Evolutionary conservation across 2,888 invertebrate genomes (phyloP), one percentile per base, ranked within the genome.

Genomic region (Heterodera filipjevi): DNA sequence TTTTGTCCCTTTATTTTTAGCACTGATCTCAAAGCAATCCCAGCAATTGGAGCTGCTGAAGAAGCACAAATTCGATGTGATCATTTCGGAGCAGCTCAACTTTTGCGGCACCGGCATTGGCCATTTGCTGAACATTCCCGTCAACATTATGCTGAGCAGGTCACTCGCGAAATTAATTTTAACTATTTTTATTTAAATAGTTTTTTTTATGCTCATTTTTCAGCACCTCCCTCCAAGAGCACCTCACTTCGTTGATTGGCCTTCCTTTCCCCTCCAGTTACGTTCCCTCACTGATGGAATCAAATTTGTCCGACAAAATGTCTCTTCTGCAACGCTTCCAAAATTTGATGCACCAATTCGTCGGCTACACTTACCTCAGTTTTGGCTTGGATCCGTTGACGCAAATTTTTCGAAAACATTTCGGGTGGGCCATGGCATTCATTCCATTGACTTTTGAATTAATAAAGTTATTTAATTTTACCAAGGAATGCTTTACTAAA

Each of bases 111-210:
- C 64, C 19, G 79, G 71, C 35, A 39, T 85, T 66, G 82, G 82
- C 10, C 82, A 84, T 39, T 33, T 81, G 49, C 66, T 85, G 30
- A 81, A 79, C 14, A 84, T 85, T 33, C 83, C 82, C 66, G 81
- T 81, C 19, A 76, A 83, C 46, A 85, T 85, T 27, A 81, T 83
- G 82, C 71, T 84, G 46, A 80, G 83, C 14, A 85, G 84, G 85
- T 84, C 19, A 1, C 5, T n/a, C 35, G 14, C n/a, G 12, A 27
- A 53, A 49, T 16, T 74, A 22, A n/a, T 14, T 64, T n/a, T 10
- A 14, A 39, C 14, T 53, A 44, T 53, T 68, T 32, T 35, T 19
- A 8, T 19, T 19, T 19, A 49, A 49, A 6, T 68, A 12, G 1
- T 35, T 22, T 14, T 12, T 5, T 12, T 59, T 19, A 12, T 81